These are phyloP conservation scores for Chrysomela aeneicollis DNA, from an alignment of 2,888 invertebrate genomes.

Conservation along the genomic window DNA sequence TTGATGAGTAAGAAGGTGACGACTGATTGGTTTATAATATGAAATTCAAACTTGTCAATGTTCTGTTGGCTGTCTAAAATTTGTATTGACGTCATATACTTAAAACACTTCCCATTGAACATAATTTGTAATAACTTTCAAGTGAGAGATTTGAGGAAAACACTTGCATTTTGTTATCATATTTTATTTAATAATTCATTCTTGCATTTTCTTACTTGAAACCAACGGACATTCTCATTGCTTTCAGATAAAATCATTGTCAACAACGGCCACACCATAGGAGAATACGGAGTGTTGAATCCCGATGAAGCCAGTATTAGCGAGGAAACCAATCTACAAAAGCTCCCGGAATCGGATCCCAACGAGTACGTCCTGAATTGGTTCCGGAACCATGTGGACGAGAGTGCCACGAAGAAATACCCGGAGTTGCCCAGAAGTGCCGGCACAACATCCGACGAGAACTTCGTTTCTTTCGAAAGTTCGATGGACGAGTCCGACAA, in stretches of 20 bases:
- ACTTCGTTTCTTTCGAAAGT: conserved; percentile 41
- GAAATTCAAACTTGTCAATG: too few species aligned
- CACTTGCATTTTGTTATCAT: too few species aligned
- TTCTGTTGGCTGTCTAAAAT: too few species aligned
- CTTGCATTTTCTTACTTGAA: too few species aligned
- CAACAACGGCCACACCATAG: conserved; percentile 68
- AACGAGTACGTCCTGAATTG: conserved; percentile 57
- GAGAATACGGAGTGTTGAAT: conserved; percentile 66
- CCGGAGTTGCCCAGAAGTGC: conserved; percentile 19
- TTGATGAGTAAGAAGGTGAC: too few species aligned
- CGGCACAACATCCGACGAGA: conserved; percentile 27
- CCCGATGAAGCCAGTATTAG: conserved; percentile 48
- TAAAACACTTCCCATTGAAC: too few species aligned
- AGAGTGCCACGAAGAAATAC: conserved; percentile 21
- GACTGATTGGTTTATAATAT: too few species aligned
- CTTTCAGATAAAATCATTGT: conserved; percentile 70
- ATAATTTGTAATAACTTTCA: too few species aligned
- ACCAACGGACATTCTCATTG: background rate
- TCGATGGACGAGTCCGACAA: conserved; percentile 50
- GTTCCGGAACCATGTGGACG: conserved; percentile 51
- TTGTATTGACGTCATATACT: too few species aligned
- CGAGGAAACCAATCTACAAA: conserved; percentile 33
- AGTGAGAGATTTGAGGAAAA: too few species aligned
- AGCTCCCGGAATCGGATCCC: conserved; percentile 52
- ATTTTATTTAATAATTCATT: too few species aligned